Conservation (phyloP, 1,140 invertebrate species). For the Notospermus geniculatus region DNA sequence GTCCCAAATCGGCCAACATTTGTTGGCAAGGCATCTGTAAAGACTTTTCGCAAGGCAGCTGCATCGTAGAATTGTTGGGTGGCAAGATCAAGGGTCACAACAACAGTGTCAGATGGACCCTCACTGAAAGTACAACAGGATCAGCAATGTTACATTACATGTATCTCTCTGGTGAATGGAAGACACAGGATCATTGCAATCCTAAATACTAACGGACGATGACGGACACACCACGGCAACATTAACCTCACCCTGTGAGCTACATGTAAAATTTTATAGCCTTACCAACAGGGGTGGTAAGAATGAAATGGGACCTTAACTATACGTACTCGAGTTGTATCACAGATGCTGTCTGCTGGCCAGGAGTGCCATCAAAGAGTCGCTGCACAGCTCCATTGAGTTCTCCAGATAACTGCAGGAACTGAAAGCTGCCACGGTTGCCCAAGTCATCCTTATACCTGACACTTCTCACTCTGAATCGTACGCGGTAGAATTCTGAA, state of each 20-base stretch:
- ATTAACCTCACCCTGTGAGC: not conserved
- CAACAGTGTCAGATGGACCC: slow-evolving; percentile 18
- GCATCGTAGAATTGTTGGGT: slow-evolving; percentile 51
- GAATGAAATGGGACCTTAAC: not conserved
- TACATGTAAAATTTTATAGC: not conserved
- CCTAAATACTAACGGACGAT: too few relatives aligned
- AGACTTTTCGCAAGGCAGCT: slow-evolving; percentile 40
- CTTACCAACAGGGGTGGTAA: not conserved
- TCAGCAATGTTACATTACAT: not conserved
- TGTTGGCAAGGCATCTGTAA: slow-evolving; percentile 42
- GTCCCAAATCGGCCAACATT: slow-evolving; percentile 49
- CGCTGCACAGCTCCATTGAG: slow-evolving; percentile 49
- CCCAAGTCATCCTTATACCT: slow-evolving; percentile 45
- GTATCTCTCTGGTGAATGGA: not conserved
- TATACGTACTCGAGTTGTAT: slow-evolving; percentile 39
- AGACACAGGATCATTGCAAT: not conserved
- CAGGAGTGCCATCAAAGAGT: slow-evolving; percentile 50
- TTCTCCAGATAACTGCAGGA: slow-evolving; percentile 44
- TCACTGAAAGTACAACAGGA: slow-evolving; percentile 13
- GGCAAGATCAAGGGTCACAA: slow-evolving; percentile 57
- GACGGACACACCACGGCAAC: too few relatives aligned
- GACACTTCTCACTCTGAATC: slow-evolving; percentile 52
- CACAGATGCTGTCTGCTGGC: slow-evolving; percentile 54
- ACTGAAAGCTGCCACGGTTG: slow-evolving; percentile 49
- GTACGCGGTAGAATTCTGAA: slow-evolving; percentile 57